Evolutionary conservation across 1,140 invertebrate species (phyloP).

Genomic region (Stegodyphus mimosarum): DNA sequence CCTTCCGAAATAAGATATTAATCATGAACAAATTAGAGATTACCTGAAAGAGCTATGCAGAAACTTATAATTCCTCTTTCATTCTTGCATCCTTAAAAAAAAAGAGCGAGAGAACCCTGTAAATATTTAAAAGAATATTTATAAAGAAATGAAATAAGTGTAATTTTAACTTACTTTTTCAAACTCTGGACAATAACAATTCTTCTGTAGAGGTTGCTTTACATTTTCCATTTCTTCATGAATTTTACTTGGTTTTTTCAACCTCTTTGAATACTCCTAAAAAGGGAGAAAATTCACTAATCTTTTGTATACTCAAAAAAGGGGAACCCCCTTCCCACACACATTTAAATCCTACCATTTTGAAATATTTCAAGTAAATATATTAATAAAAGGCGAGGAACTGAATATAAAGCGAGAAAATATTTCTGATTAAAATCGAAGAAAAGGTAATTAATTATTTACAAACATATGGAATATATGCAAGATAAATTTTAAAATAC

Average conservation of each 20-base stretch:
- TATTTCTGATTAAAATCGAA: neutral
- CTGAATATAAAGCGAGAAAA: neutral
- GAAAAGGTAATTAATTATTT: neutral
- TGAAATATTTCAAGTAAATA: constrained; percentile 4
- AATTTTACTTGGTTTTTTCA: constrained; percentile 74
- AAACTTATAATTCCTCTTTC: no score
- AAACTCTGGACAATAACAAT: constrained; percentile 56
- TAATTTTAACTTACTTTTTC: constrained; percentile 7
- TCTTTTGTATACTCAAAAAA: constrained; percentile 57
- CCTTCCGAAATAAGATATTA: no score
- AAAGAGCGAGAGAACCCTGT: no score
- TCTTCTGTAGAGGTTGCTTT: constrained; percentile 71
- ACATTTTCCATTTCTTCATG: constrained; percentile 81
- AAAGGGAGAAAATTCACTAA: constrained; percentile 54
- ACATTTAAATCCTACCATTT: neutral
- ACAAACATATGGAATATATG: no score
- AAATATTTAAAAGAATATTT: neutral
- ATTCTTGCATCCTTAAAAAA: no score
- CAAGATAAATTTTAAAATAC: no score
- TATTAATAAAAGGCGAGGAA: neutral
- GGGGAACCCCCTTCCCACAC: constrained; percentile 1
- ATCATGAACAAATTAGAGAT: no score
- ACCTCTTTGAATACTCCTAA: constrained; percentile 81
- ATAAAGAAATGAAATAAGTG: neutral
- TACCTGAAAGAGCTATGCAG: no score